Evolutionary conservation across 2,797 vertebrate species (phyloP).

Genomic region (Carduelis carduelis): DNA sequence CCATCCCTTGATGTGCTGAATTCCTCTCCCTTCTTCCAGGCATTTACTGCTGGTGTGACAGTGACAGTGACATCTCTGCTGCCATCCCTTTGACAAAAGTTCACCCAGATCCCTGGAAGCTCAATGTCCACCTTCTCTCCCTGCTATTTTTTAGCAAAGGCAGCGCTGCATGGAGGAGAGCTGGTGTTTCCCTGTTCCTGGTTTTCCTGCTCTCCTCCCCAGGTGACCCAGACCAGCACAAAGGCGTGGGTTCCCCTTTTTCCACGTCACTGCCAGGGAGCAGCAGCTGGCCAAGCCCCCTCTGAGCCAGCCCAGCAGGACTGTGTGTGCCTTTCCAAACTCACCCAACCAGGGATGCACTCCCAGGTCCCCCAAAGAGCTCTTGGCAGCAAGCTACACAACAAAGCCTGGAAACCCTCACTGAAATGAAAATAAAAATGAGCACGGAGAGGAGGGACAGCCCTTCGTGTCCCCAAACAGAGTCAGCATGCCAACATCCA

Average conservation of each 20-base stretch:
- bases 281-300: neutral
- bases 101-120: neutral
- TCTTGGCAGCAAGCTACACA: neutral
- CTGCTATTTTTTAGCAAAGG: neutral
- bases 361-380: neutral
- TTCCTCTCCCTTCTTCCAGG: neutral
- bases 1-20: neutral
- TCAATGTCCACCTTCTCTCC: neutral
- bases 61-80: neutral
- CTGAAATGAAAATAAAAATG: neutral
- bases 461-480: neutral
- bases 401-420: neutral
- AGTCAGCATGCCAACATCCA: neutral
- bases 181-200: neutral
- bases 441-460: neutral
- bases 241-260: neutral
- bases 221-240: neutral
- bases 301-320: neutral
- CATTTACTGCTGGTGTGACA: rapidly evolving
- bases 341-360: neutral
- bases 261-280: rapidly evolving
- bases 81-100: neutral
- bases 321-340: neutral
- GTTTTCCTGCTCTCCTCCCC: neutral
- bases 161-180: neutral